Evolutionary conservation across 2,113 vertebrate genomes (phyloP).

Genomic region (Plotosus lineatus): DNA sequence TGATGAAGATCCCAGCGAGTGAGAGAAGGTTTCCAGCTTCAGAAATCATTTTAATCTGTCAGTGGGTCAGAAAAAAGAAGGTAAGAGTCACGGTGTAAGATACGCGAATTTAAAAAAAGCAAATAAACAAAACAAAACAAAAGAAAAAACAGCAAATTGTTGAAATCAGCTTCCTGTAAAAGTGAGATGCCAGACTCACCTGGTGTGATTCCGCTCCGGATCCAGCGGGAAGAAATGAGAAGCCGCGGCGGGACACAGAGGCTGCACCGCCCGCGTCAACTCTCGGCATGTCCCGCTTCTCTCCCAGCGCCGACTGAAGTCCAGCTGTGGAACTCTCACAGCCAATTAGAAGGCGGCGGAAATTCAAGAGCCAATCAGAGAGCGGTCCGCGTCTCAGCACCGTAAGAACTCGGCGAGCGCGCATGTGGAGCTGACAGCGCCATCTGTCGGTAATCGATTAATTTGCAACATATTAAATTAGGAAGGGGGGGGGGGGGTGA

Average conservation of each 20-base stretch:
- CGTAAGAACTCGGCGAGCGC: neutral
- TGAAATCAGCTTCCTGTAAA: neutral
- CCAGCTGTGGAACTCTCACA: neutral
- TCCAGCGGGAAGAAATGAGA: neutral
- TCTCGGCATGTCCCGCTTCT: neutral
- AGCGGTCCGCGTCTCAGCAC: slow-evolving; percentile 14
- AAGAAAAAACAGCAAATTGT: neutral
- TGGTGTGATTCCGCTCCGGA: neutral
- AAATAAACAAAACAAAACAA: too few species aligned
- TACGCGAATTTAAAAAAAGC: too few species aligned
- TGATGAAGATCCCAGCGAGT: slow-evolving; percentile 9
- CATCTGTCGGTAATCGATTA: slow-evolving; percentile 8
- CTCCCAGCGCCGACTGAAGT: slow-evolving; percentile 1
- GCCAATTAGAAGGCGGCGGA: slow-evolving; percentile 1
- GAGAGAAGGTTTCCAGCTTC: neutral
- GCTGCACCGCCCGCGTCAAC: neutral
- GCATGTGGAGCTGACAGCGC: slow-evolving; percentile 3
- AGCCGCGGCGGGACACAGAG: neutral
- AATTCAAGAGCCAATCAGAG: slow-evolving; percentile 19
- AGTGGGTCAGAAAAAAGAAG: neutral
- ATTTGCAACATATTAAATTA: neutral
- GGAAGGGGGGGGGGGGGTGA: too few species aligned
- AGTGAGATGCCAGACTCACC: neutral
- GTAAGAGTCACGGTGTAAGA: neutral
- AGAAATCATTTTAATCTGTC: slow-evolving; percentile 10